These are phyloP conservation scores for Coelopa pilipes DNA, from an alignment of 2,888 invertebrate species.

Conservation along the genomic window DNA sequence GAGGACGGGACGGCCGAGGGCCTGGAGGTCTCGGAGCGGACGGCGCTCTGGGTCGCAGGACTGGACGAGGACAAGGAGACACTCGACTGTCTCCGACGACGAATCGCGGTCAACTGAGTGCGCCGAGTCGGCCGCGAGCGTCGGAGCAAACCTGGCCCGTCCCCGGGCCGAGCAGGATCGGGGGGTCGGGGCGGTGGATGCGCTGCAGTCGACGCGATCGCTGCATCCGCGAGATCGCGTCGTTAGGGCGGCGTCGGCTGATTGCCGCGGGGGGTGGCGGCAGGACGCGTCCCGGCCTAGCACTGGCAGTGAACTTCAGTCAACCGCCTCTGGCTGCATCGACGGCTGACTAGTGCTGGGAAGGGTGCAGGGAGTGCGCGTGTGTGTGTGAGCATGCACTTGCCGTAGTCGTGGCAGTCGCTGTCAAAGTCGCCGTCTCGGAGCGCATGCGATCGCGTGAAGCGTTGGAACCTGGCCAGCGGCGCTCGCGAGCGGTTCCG, in stretches of 20 bases:
- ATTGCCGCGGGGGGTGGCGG: neutral
- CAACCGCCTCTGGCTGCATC: neutral
- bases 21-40: neutral
- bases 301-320: neutral
- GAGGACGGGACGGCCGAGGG: neutral
- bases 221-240: too few relatives aligned
- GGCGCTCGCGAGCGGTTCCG: neutral
- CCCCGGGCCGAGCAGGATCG: too few relatives aligned
- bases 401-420: neutral
- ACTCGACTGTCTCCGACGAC: conserved; percentile 12
- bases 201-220: neutral
- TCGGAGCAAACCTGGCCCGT: too few relatives aligned
- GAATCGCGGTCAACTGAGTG: conserved; percentile 28
- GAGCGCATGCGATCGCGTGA: conserved; percentile 9
- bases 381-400: neutral
- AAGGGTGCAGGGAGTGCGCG: neutral
- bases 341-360: neutral
- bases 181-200: neutral
- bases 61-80: neutral
- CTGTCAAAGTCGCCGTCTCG: neutral
- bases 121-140: conserved; percentile 6
- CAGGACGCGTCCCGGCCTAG: neutral
- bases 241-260: neutral
- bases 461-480: conserved; percentile 23
- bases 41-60: neutral